Conservation (phyloP, 1,140 invertebrate species). For the Mesaphorura yosii region DNA sequence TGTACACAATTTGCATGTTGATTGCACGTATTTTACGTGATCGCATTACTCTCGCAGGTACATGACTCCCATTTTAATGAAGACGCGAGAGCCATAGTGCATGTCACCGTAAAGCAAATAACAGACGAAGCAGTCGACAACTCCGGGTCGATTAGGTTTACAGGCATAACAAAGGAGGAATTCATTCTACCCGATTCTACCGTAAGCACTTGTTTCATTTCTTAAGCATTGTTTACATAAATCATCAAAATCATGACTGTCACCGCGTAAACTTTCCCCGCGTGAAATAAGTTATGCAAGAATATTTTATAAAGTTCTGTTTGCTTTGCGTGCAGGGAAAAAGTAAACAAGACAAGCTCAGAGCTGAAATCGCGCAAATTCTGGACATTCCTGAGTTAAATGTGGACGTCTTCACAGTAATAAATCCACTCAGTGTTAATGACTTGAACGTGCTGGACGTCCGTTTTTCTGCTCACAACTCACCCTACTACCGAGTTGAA, state of each 20-base stretch:
- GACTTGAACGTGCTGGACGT: slow-evolving; percentile 54
- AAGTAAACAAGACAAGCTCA: slow-evolving; percentile 62
- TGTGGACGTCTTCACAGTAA: slow-evolving; percentile 84
- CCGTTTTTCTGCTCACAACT: slow-evolving; percentile 79
- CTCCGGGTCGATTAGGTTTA: slow-evolving; percentile 76
- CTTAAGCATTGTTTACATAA: not conserved
- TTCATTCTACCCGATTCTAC: slow-evolving; percentile 53
- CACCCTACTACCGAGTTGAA: slow-evolving; percentile 75
- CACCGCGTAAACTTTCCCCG: too few species aligned
- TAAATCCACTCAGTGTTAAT: slow-evolving; percentile 51
- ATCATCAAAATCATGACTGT: too few species aligned
- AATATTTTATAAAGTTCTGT: too few species aligned
- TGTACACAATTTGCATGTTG: too few species aligned
- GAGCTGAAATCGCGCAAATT: slow-evolving; percentile 53
- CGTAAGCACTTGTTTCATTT: slow-evolving; percentile 17
- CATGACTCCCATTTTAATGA: slow-evolving; percentile 9
- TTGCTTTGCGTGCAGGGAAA: slow-evolving; percentile 36
- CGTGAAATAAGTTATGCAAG: too few species aligned
- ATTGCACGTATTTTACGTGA: too few species aligned
- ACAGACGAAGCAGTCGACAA: slow-evolving; percentile 77
- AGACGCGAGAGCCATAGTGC: slow-evolving; percentile 64
- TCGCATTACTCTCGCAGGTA: too few species aligned
- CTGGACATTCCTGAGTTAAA: slow-evolving; percentile 65
- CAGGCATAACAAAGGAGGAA: slow-evolving; percentile 66
- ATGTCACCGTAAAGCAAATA: slow-evolving; percentile 69